Conservation (phyloP, 2,113 vertebrate genomes). For the Scolopax mira region DNA sequence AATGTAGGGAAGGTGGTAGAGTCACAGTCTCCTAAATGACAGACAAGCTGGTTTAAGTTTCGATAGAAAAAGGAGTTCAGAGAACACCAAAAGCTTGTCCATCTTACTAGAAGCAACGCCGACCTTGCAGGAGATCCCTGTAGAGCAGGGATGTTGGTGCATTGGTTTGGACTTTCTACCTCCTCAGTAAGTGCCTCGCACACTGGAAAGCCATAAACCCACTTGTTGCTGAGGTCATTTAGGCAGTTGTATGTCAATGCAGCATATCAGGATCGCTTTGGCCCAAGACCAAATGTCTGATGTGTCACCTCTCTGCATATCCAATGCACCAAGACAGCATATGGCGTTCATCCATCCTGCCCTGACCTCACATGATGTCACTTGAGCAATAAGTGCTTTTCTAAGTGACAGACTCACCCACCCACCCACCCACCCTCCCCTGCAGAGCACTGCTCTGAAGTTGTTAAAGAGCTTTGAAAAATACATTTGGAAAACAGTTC, state of each 20-base stretch:
- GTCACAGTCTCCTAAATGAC: background rate
- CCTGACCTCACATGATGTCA: background rate
- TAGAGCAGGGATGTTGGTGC: background rate
- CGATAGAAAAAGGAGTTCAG: background rate
- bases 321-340: conserved; percentile 3
- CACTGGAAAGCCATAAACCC: background rate
- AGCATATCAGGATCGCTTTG: background rate
- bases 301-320: background rate
- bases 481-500: conserved; percentile 11
- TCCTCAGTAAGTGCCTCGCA: background rate
- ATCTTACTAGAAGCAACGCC: background rate
- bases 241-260: background rate
- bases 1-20: background rate
- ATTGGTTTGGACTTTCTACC: background rate
- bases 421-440: background rate
- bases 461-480: conserved; percentile 43
- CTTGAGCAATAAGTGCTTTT: conserved; percentile 26
- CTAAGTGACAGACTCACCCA: background rate
- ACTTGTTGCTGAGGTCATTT: background rate
- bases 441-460: background rate
- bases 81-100: background rate
- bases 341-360: conserved; percentile 19
- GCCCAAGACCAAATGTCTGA: background rate
- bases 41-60: background rate
- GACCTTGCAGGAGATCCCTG: background rate